Evolutionary conservation across 2,113 vertebrate species (phyloP).

Genomic region (Paramisgurnus dabryanus): DNA sequence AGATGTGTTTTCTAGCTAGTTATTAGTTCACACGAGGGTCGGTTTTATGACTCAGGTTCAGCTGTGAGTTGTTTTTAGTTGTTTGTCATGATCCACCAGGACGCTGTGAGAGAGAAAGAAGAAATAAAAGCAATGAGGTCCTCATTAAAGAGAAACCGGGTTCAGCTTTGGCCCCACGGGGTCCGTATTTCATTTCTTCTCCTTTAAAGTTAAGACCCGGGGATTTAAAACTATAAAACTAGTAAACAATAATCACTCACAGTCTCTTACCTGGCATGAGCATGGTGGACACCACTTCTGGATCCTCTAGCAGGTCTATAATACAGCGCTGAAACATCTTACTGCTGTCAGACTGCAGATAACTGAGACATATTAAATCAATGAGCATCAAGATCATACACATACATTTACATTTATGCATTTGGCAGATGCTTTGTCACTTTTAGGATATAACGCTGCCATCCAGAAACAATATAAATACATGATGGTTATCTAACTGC

Average conservation of each 20-base stretch:
- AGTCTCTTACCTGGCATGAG: constrained; percentile 83
- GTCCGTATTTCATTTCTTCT: neutral
- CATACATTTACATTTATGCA: too few species aligned
- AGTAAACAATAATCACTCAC: neutral
- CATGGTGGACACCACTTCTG: constrained; percentile 90
- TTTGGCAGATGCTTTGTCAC: too few species aligned
- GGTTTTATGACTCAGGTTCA: constrained; percentile 17
- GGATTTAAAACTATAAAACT: neutral
- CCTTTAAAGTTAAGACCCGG: neutral
- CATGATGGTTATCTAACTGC: too few species aligned
- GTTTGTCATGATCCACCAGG: constrained; percentile 96
- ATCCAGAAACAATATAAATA: too few species aligned
- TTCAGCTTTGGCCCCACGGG: neutral
- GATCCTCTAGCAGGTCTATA: constrained; percentile 84
- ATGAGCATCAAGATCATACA: too few species aligned
- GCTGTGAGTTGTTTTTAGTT: constrained; percentile 72
- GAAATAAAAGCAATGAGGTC: constrained; percentile 19
- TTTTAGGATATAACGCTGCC: too few species aligned
- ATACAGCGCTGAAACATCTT: constrained; percentile 88
- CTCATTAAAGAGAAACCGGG: neutral
- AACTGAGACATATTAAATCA: constrained; percentile 67
- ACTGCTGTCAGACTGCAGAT: constrained; percentile 85
- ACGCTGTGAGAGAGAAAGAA: constrained; percentile 76
- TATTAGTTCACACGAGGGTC: constrained; percentile 9
- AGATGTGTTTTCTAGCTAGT: neutral